Conservation (phyloP, 2,797 vertebrate species). For the Molothrus ater region DNA sequence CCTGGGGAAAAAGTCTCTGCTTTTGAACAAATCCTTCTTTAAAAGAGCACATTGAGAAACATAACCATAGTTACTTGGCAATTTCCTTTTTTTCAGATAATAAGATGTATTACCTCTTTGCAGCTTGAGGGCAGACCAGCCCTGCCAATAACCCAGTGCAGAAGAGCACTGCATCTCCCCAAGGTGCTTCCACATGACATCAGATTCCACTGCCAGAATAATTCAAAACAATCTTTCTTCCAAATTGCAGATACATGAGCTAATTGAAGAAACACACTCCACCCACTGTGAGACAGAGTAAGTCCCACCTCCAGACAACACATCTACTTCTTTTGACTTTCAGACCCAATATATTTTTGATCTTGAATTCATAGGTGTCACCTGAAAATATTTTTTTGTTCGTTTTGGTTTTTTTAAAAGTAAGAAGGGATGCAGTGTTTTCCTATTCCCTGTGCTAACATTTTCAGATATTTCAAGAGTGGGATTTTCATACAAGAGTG, state of each 20-base stretch:
- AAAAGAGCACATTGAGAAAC: neutral
- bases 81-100: neutral
- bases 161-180: neutral
- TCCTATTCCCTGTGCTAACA: neutral
- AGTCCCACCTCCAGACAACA: neutral
- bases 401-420: neutral
- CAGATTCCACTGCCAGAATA: neutral
- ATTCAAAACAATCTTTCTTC: neutral
- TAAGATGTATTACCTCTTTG: neutral
- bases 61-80: neutral
- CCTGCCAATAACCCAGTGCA: neutral
- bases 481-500: neutral
- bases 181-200: neutral
- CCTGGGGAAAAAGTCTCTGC: neutral
- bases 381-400: neutral
- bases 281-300: neutral
- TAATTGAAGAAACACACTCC: neutral
- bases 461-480: neutral
- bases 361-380: neutral
- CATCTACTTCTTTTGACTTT: neutral
- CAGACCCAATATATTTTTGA: neutral
- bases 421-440: neutral
- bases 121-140: slow-evolving; percentile 31
- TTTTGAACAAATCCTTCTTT: neutral
- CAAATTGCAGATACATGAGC: neutral